Evolutionary conservation across 2,113 vertebrate genomes (phyloP).

Genomic region (Pampusana beccarii): DNA sequence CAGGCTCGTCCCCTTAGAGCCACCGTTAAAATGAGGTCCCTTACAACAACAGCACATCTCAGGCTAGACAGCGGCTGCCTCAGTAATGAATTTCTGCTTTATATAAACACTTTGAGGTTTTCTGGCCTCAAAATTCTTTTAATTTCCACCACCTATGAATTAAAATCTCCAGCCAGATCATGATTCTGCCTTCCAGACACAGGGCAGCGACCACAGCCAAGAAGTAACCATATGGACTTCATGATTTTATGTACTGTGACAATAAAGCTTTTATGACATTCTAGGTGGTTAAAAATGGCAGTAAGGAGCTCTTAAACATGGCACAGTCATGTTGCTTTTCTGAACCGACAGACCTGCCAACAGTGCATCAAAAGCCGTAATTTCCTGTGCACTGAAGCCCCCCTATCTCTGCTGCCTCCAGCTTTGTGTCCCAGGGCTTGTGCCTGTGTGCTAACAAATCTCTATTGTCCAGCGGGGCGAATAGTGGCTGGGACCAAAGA

Average conservation of each 20-base stretch:
- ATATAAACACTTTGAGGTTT: background rate
- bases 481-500: slow-evolving; percentile 85
- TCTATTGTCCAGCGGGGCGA: slow-evolving; percentile 89
- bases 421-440: slow-evolving; percentile 92
- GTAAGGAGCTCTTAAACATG: slow-evolving; percentile 74
- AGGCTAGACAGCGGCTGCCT: background rate
- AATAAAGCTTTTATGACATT: slow-evolving; percentile 73
- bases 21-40: background rate
- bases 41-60: background rate
- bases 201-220: slow-evolving; percentile 35
- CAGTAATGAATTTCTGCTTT: background rate
- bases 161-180: background rate
- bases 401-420: slow-evolving; percentile 81
- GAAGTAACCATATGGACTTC: slow-evolving; percentile 68
- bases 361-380: slow-evolving; percentile 90
- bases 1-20: background rate
- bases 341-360: slow-evolving; percentile 81
- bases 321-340: slow-evolving; percentile 72
- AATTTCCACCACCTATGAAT: background rate
- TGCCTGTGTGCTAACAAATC: slow-evolving; percentile 93
- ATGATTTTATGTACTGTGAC: slow-evolving; percentile 70
- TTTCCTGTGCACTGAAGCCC: slow-evolving; percentile 92
- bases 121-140: background rate
- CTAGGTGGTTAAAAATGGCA: slow-evolving; percentile 74
- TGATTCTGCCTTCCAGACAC: slow-evolving; percentile 30